phyloP scores from a whole-genome alignment of 2,797 vertebrate species.

The Phrynocephalus vlangalii region DNA sequence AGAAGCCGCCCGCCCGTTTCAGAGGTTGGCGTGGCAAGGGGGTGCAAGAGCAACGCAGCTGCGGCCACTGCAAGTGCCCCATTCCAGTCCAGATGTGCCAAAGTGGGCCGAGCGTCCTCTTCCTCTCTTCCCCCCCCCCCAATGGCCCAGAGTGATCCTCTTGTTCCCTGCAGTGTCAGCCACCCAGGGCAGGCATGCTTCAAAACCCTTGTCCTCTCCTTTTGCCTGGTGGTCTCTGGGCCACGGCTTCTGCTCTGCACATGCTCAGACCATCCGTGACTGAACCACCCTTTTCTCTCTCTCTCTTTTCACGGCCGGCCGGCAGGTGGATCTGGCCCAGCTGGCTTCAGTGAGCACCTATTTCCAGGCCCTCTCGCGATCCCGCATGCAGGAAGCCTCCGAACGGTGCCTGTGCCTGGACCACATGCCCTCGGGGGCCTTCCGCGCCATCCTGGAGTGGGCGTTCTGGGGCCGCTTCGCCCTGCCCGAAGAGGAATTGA shows the following conservation, averaged over 20 bases:
- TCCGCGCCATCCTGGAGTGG: slow-evolving; percentile 80
- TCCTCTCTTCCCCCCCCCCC: too few relatives aligned
- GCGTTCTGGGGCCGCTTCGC: slow-evolving; percentile 74
- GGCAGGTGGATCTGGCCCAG: slow-evolving; percentile 77
- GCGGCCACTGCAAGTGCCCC: too few relatives aligned
- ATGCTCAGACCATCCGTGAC: too few relatives aligned
- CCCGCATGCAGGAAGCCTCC: slow-evolving; percentile 81
- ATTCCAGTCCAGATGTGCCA: too few relatives aligned
- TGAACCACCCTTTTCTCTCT: neutral
- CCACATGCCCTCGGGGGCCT: slow-evolving; percentile 77
- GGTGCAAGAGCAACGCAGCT: too few relatives aligned
- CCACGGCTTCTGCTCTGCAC: too few relatives aligned
- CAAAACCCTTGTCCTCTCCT: neutral
- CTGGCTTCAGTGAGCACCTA: slow-evolving; percentile 80
- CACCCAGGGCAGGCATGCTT: too few relatives aligned
- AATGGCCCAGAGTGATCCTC: too few relatives aligned
- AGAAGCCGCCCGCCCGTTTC: too few relatives aligned
- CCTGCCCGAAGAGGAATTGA: slow-evolving; percentile 71
- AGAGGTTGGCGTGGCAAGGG: too few relatives aligned
- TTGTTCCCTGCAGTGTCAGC: neutral
- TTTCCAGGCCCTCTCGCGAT: slow-evolving; percentile 80
- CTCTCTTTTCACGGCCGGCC: neutral
- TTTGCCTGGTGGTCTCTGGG: neutral
- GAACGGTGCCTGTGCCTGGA: slow-evolving; percentile 75
- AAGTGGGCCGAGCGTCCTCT: too few relatives aligned